phyloP scores from a whole-genome alignment of 2,113 vertebrate genomes.

The Rhinolophus ferrumequinum region DNA sequence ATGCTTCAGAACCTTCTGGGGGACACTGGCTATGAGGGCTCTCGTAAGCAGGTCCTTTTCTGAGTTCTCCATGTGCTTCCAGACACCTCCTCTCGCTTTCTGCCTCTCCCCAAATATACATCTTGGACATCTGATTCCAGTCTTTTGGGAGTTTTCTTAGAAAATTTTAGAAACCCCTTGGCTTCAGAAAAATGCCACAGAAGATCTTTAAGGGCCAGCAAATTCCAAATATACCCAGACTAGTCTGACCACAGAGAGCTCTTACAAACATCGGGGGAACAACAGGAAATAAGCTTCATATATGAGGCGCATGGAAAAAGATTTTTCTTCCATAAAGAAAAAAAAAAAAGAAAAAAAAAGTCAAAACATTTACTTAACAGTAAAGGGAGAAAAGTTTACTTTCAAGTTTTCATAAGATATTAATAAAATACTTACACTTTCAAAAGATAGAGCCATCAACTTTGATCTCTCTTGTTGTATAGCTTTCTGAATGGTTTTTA shows the following conservation, averaged over 20 bases:
- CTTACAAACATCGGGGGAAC: not conserved
- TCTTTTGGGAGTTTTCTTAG: not conserved
- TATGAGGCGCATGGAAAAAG: not conserved
- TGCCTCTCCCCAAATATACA: not conserved
- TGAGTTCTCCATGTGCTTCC: not conserved
- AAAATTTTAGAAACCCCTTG: not conserved
- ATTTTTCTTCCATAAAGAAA: not conserved
- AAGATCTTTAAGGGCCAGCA: not conserved
- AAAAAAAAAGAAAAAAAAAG: not conserved
- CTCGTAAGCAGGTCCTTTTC: not conserved
- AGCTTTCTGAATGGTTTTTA: not conserved
- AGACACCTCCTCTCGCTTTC: not conserved
- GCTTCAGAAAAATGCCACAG: not conserved
- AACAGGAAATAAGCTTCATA: not conserved
- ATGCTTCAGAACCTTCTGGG: not conserved
- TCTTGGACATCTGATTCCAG: not conserved
- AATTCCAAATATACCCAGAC: not conserved
- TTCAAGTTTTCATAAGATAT: not conserved
- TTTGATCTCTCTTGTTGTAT: not conserved
- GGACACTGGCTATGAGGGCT: not conserved
- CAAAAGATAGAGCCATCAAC: not conserved
- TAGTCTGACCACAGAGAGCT: not conserved
- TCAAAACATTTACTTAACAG: slow-evolving; percentile 19
- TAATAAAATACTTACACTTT: not conserved
- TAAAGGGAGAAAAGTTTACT: not conserved